Evolutionary conservation across 2,113 vertebrate species (phyloP).

Genomic region (Carlito syrichta): DNA sequence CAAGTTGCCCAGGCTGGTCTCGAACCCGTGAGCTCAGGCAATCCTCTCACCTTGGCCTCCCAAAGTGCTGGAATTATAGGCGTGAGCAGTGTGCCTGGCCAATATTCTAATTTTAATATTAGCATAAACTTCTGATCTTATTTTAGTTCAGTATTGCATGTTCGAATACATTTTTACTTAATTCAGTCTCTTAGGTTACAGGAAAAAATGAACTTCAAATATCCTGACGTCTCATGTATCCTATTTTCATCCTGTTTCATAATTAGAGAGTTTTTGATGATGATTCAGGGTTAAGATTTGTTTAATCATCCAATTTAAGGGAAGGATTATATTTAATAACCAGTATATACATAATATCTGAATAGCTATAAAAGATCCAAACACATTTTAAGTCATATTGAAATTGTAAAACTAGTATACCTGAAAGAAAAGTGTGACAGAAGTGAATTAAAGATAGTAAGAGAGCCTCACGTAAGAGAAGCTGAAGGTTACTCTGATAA

Average conservation of each 20-base stretch:
- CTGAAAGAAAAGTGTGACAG: neutral
- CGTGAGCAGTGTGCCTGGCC: too few species aligned
- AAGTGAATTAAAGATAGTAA: neutral
- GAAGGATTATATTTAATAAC: neutral
- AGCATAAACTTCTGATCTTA: neutral
- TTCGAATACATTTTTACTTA: conserved; percentile 19
- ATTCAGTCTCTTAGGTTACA: neutral
- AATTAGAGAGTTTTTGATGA: conserved; percentile 1
- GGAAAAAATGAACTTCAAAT: neutral
- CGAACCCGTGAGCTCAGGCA: too few species aligned
- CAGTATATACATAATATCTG: neutral
- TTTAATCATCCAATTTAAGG: conserved; percentile 23
- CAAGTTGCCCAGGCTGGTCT: too few species aligned
- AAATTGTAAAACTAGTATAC: neutral
- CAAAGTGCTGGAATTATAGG: too few species aligned
- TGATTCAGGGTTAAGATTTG: neutral
- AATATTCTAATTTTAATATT: too few species aligned
- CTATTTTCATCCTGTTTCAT: conserved; percentile 3
- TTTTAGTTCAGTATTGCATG: conserved; percentile 10
- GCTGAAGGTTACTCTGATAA: neutral
- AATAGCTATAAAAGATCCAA: neutral
- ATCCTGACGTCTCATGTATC: neutral
- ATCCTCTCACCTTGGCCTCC: too few species aligned
- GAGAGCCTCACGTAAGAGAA: neutral
- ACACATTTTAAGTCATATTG: neutral